These are phyloP conservation scores for Butastur rufipennis DNA, from an alignment of 2,113 vertebrate species.

Conservation along the genomic window DNA sequence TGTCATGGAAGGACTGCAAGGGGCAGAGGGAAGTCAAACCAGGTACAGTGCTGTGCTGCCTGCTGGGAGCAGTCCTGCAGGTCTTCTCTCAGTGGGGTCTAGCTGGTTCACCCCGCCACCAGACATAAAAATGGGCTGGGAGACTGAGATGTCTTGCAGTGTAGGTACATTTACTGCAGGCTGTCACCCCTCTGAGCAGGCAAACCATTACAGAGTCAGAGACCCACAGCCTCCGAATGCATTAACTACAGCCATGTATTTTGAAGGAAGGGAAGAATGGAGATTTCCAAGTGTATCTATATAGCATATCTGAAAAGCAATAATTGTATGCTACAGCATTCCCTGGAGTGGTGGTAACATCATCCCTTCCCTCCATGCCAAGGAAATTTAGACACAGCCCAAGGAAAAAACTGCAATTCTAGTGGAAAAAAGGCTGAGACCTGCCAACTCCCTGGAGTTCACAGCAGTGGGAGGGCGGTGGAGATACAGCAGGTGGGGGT, in stretches of 20 bases:
- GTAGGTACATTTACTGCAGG: neutral
- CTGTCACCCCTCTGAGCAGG: neutral
- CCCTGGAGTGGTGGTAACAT: constrained; percentile 39
- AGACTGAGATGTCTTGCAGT: neutral
- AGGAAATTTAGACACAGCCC: constrained; percentile 39
- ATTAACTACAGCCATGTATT: neutral
- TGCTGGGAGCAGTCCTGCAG: neutral
- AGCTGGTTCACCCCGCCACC: neutral
- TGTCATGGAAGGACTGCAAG: neutral
- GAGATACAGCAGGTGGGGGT: neutral
- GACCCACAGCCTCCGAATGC: neutral
- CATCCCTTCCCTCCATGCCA: constrained; percentile 26
- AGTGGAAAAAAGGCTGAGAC: neutral
- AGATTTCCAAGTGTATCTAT: neutral
- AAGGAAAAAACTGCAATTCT: constrained; percentile 29
- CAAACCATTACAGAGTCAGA: neutral
- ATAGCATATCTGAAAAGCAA: neutral
- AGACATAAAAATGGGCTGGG: neutral
- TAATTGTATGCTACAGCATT: neutral
- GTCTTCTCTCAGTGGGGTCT: neutral
- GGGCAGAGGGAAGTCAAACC: neutral
- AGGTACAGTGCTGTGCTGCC: neutral
- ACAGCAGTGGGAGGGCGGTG: neutral
- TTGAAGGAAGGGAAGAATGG: neutral
- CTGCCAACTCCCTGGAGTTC: constrained; percentile 25